These are phyloP conservation scores for Nomada flava DNA, from an alignment of 2,888 invertebrate genomes.

Conservation along the genomic window DNA sequence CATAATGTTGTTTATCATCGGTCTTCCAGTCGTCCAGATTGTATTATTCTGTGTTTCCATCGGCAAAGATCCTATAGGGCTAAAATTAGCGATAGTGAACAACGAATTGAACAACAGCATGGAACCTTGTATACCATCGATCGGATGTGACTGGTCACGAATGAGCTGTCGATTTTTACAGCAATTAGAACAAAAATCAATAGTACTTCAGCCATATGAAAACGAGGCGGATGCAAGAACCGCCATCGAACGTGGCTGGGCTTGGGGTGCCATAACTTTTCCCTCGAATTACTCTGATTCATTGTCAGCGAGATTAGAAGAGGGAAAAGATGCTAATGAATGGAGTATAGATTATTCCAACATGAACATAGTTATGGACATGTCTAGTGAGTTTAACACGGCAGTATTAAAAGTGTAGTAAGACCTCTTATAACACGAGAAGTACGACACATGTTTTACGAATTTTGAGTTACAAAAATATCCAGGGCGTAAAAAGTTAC, in stretches of 20 bases:
- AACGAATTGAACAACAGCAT: constrained; percentile 87
- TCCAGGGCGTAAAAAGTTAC: neutral
- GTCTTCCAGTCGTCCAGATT: constrained; percentile 94
- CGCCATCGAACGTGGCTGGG: constrained; percentile 89
- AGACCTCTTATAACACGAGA: too few species aligned
- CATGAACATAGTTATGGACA: constrained; percentile 91
- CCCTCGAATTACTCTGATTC: constrained; percentile 90
- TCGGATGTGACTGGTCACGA: constrained; percentile 87
- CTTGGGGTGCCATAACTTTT: constrained; percentile 92
- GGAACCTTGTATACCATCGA: constrained; percentile 78
- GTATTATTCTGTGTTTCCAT: constrained; percentile 95
- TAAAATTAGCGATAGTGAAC: constrained; percentile 93
- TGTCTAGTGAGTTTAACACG: constrained; percentile 89
- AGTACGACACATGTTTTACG: too few species aligned
- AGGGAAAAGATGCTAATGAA: constrained; percentile 86
- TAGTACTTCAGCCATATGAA: constrained; percentile 87
- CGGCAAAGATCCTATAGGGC: constrained; percentile 92
- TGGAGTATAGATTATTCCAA: constrained; percentile 88
- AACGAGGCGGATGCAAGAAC: constrained; percentile 87
- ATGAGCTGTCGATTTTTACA: constrained; percentile 93
- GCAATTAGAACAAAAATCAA: constrained; percentile 88
- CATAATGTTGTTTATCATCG: constrained; percentile 93
- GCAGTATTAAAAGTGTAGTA: neutral
- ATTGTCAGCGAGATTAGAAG: constrained; percentile 87
- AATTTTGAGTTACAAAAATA: too few species aligned